Evolutionary conservation across 2,888 invertebrate genomes (phyloP), one percentile per base, ranked within the genome.

Genomic region (Octonoba sinensis): DNA sequence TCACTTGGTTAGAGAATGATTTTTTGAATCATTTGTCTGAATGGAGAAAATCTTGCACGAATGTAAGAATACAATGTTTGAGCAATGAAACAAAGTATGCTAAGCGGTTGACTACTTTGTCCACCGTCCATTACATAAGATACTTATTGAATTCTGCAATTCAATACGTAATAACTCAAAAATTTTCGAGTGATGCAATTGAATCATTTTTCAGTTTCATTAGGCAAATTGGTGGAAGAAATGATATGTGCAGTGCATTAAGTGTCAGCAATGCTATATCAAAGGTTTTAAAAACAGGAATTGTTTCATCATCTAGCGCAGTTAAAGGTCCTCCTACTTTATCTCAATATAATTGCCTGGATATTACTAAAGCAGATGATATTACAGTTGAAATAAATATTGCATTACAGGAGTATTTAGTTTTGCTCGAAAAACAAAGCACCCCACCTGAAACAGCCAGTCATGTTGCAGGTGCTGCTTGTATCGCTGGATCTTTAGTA

Each of bases 181-280:
- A 54, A 54, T 54, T 54, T 54, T 54, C 54, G 6, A 54, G 54
- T 54, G 54, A 54, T 16, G 54, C 11, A 12, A 16, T 54, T n/a
- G 54, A 54, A 18, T 54, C 54, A 12, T 54, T 54, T 54, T 54
- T 54, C n/a, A 18, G n/a, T 54, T 54, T 54, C n/a, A 16, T 54
- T 54, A 8, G 54, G 18, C 54, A 54, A 16, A 8, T 12, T 12
- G 54, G 54, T 12, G 54, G 54, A 8, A 54, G 54, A 16, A 54
- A 54, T 54, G 54, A 54, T 54, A 54, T 16, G 11, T 12, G n/a
- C 6, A 54, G 18, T 16, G 54, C 54, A 16, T 54, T 54, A 54
- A 16, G 11, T 16, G n/a, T 18, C 6, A 54, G 4, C n/a, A 54
- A 54, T 16, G 54, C 54, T n/a, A 54, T 54, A 6, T 12, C 54